Base-by-base conservation (phyloP, 2,888 invertebrate species). In the Synanthedon andrenaeformis region DNA sequence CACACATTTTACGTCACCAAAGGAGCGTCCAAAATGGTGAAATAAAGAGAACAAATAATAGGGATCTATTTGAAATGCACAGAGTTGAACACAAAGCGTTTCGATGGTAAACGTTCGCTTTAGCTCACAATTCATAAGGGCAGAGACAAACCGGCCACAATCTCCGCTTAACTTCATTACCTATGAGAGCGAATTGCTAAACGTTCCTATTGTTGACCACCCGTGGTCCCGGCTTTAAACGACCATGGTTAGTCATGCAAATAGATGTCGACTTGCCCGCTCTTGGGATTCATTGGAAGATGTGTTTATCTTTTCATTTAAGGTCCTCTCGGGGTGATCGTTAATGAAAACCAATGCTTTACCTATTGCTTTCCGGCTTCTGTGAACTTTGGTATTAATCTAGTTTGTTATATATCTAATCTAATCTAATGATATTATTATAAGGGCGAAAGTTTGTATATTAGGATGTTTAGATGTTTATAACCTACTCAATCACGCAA, bases 131-230 rank as follows among this genome's bases (percentile, higher is more conserved):
- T 71, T 71, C 74, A 71, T 73, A 69, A 70, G 70, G 76, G 67
- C 66, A 63, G 65, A 61, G 62, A 56, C 59, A 61, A 59, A 64
- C 65, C 59, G 60, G 62, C 74, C 74, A 74, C 81, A 86, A 85
- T 83, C 83, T 78, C 76, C 67, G 76, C 72, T 79, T 82, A 86
- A 84, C 84, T 85, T 82, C 81, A 80, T 86, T 86, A 45, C 45
- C 45, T 45, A 85, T 72, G 74, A 72, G 72, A 71, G 75, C 74
- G 81, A 82, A 83, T 83, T 76, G 82, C 82, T 82, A 80, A 85
- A 80, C 79, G 82, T 72, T 81, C 69, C 73, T 66, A 82, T 83
- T 84, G 81, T 82, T 79, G 81, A 76, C 79, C 77, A 75, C 73
- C 62, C 41, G 51, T 61, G 66, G 65, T 65, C 67, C 64, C 64